phyloP scores from a whole-genome alignment of 2,113 vertebrate genomes.

The Dicentrarchus labrax region DNA sequence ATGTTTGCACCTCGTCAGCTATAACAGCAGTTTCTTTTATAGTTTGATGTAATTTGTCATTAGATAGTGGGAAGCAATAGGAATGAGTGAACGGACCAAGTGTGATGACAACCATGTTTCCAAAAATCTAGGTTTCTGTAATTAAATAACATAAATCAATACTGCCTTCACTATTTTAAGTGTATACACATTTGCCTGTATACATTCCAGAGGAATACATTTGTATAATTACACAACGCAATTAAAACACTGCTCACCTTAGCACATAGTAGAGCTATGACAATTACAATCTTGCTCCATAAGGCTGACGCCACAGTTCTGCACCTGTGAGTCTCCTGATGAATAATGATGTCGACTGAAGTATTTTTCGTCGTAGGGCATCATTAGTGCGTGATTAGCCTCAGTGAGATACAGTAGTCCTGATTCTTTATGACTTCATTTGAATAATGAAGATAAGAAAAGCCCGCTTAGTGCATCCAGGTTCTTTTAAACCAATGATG shows the following conservation, averaged over 20 bases:
- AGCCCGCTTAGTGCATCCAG: background rate
- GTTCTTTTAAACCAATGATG: background rate
- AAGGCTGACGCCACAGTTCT: background rate
- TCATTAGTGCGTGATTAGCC: background rate
- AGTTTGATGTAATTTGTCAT: background rate
- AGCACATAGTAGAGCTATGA: background rate
- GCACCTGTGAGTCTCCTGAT: background rate
- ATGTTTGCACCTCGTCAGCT: background rate
- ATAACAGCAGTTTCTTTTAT: background rate
- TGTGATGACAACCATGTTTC: background rate
- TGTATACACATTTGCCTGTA: no score
- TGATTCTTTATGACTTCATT: background rate
- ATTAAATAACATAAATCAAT: background rate
- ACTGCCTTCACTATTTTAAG: background rate
- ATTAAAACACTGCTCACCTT: background rate
- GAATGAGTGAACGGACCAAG: background rate
- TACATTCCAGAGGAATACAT: background rate
- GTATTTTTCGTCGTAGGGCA: background rate
- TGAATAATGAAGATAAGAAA: slow-evolving; percentile 4
- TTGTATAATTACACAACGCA: no score
- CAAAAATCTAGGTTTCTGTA: background rate
- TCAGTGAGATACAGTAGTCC: background rate
- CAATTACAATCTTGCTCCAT: background rate
- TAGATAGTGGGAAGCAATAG: background rate
- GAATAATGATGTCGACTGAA: slow-evolving; percentile 5